These are phyloP conservation scores for Eptesicus fuscus DNA, from an alignment of 2,113 vertebrate genomes.

Conservation along the genomic window DNA sequence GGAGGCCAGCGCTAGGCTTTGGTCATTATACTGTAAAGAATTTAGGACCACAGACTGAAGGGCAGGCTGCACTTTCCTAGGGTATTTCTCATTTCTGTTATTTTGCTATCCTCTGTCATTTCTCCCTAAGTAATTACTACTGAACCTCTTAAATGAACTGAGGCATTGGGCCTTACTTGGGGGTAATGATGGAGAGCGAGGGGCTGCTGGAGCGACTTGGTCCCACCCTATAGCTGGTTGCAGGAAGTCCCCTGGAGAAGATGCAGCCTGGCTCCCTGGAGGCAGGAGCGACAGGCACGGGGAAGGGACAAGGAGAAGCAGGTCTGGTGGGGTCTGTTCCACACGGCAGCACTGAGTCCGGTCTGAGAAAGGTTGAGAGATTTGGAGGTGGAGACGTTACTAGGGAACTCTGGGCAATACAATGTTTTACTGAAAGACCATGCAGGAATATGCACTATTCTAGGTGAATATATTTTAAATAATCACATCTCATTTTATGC, in stretches of 20 bases:
- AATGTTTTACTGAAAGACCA: neutral
- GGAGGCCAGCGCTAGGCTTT: neutral
- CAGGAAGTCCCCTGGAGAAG: neutral
- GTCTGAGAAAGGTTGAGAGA: neutral
- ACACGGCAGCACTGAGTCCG: neutral
- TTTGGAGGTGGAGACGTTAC: neutral
- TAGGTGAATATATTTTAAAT: neutral
- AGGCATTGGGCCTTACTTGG: neutral
- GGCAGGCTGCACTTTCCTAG: neutral
- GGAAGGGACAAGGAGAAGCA: neutral
- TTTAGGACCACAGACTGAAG: neutral
- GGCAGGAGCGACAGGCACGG: neutral
- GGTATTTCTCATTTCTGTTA: neutral
- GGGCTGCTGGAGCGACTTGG: neutral
- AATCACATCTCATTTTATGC: neutral
- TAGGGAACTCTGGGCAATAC: neutral
- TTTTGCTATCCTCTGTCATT: neutral
- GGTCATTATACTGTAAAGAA: neutral
- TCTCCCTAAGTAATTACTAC: neutral
- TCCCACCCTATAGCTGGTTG: too few relatives aligned
- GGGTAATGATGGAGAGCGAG: neutral
- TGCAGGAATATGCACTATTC: neutral
- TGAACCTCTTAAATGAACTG: neutral
- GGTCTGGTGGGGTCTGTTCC: neutral
- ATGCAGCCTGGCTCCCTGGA: neutral